Percentiles rank a stretch among this genome's conserved stretches.
These are phyloP conservation scores for Entomobrya multifasciata DNA, from an alignment of 2,888 invertebrate genomes.

Conservation along the genomic window DNA sequence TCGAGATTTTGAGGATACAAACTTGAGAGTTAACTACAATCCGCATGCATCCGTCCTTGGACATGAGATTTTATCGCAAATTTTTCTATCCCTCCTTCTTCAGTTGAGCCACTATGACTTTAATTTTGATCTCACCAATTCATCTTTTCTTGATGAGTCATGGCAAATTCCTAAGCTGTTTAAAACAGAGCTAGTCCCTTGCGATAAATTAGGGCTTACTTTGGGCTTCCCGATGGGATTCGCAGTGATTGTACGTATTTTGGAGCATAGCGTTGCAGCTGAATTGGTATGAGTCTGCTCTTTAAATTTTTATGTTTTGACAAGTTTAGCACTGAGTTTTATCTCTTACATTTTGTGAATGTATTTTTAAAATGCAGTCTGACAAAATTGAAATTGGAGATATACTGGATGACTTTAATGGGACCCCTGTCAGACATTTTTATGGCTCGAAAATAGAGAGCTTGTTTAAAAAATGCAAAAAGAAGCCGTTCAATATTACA, in stretches of 20 bases:
- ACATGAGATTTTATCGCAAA: constrained; percentile 85
- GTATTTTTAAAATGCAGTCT: too few relatives aligned
- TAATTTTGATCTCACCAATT: constrained; percentile 83
- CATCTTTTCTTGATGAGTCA: constrained; percentile 85
- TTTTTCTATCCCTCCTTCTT: constrained; percentile 84
- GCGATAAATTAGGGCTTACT: constrained; percentile 84
- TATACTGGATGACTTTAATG: constrained; percentile 85
- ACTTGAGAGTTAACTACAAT: constrained; percentile 74
- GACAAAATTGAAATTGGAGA: constrained; percentile 85
- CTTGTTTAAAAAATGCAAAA: constrained; percentile 82
- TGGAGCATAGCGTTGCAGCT: constrained; percentile 85
- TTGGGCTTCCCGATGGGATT: constrained; percentile 84
- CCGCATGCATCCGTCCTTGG: constrained; percentile 81
- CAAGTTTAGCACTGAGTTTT: neutral
- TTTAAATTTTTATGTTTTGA: too few relatives aligned
- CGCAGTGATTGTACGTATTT: constrained; percentile 84
- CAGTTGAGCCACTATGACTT: constrained; percentile 83
- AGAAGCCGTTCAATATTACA: constrained; percentile 82
- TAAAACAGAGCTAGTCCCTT: constrained; percentile 85
- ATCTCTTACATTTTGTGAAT: neutral
- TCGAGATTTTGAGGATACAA: constrained; percentile 73
- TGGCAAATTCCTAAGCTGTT: constrained; percentile 85
- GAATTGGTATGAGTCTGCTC: too few relatives aligned
- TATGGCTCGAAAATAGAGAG: constrained; percentile 83
- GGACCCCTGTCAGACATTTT: constrained; percentile 82